Percentiles rank a stretch among this genome's conserved stretches.
These are phyloP conservation scores for Nasonia oneida DNA, from an alignment of 2,888 invertebrate genomes.

Conservation along the genomic window DNA sequence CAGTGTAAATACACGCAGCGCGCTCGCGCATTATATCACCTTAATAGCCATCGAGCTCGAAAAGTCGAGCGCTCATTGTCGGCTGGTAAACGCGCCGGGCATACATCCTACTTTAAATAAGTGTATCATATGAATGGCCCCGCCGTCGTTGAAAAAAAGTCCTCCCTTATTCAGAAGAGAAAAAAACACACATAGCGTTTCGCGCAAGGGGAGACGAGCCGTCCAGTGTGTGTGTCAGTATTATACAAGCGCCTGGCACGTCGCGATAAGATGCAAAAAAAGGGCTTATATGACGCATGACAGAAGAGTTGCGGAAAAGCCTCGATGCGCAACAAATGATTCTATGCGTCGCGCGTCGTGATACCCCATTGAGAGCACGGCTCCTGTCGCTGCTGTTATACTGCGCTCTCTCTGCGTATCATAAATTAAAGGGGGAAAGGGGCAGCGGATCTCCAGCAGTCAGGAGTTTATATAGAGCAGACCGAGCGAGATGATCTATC, in stretches of 20 bases:
- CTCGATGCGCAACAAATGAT: constrained; percentile 63
- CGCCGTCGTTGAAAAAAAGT: not conserved
- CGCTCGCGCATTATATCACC: constrained; percentile 16
- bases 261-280: constrained; percentile 35
- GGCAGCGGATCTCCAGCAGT: constrained; percentile 25
- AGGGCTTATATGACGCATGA: not conserved
- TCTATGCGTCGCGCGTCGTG: constrained; percentile 54
- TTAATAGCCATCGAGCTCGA: constrained; percentile 31
- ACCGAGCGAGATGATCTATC: constrained; percentile 64
- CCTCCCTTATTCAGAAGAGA: not conserved
- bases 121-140: not conserved
- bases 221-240: not conserved
- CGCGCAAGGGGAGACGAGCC: not conserved
- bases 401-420: not conserved
- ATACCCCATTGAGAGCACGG: constrained; percentile 51
- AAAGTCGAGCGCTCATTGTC: constrained; percentile 28
- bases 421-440: constrained; percentile 36
- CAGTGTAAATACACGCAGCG: not conserved
- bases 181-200: not conserved
- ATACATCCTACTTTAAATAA: constrained; percentile 29
- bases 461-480: constrained; percentile 58
- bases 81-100: not conserved
- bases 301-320: not conserved
- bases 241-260: not conserved
- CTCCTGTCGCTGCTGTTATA: constrained; percentile 23